Base-by-base conservation (phyloP, 1,140 invertebrate genomes). In the Vanessa atalanta region DNA sequence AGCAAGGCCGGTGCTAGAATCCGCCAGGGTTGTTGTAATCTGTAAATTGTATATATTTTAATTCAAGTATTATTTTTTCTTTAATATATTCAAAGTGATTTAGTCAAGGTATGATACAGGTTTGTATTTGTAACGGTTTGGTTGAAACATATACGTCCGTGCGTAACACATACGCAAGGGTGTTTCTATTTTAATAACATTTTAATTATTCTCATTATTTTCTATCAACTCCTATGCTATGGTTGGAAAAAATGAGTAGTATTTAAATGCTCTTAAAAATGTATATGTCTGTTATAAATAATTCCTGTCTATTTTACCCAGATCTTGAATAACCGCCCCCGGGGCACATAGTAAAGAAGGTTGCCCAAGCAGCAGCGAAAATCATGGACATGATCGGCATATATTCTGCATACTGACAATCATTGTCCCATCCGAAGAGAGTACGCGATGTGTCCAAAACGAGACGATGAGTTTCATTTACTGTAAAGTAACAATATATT, bases 271-370 rank as follows among this genome's bases (percentile, higher is more conserved):
- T 43, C 37, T 9, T 43, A 3, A 43, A 43, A 43, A 9, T 43
- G 37, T 43, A 9, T 4, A 0, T 37, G 31, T 37, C 7, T 37
- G 3, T 37, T 37, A 37, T 37, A 37, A 37, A 37, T 43, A 43
- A 43, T 43, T 2, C 8, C 8, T 43, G 37, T 43, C 0, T 43
- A 37, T 43, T 9, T 43, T 43, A 92, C 90, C 90, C 90, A 37
- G 87, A 82, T 78, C 88, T 82, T 0, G 82, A 79, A 15, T 83
- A 81, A 37, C 90, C 90, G 0, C 90, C 90, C 8, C 87, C 83
- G 1, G 89, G 84, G 60, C 90, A 93, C 87, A 93, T 91, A 50
- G 85, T 87, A 79, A 93, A 93, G 50, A 93, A 66, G 0, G 88
- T 89, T 9, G 85, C 75, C 90, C 90, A 93, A 0, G 84, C 79